Percentiles rank a stretch among this genome's conserved stretches.
Conservation (phyloP, 2,113 vertebrate genomes). For the Paraplagusia blochii region DNA sequence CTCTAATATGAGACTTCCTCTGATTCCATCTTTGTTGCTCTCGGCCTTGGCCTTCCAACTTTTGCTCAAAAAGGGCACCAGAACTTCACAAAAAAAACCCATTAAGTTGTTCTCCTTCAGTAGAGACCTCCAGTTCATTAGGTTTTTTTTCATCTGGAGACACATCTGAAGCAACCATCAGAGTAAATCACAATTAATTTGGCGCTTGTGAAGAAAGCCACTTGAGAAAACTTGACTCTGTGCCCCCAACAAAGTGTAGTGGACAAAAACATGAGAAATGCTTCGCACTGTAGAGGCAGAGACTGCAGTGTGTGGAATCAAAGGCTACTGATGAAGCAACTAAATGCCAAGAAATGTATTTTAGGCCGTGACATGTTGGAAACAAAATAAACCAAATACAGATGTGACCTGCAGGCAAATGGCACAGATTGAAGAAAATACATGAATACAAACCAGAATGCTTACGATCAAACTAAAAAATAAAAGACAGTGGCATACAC, state of each 20-base stretch:
- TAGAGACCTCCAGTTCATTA: background rate
- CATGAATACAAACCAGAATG: background rate
- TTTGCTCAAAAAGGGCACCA: background rate
- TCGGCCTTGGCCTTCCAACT: background rate
- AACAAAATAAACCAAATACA: background rate
- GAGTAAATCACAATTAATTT: background rate
- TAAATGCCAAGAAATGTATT: background rate
- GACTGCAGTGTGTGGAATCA: too few species aligned
- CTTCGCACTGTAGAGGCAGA: background rate
- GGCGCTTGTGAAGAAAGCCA: too few species aligned
- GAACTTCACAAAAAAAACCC: background rate
- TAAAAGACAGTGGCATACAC: too few species aligned
- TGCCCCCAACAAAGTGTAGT: background rate
- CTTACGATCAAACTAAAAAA: too few species aligned
- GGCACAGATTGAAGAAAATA: background rate
- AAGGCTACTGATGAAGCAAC: background rate
- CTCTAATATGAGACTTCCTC: background rate
- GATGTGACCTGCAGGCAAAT: slow-evolving; percentile 1
- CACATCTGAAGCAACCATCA: background rate
- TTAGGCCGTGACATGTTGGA: background rate
- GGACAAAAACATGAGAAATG: background rate
- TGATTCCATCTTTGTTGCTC: background rate
- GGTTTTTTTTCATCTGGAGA: background rate
- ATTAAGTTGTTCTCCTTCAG: background rate
- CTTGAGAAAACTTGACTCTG: too few species aligned